Percentiles rank a stretch among this genome's conserved stretches.
phyloP scores from a whole-genome alignment of 2,113 vertebrate genomes.

The Tamias sibiricus region DNA sequence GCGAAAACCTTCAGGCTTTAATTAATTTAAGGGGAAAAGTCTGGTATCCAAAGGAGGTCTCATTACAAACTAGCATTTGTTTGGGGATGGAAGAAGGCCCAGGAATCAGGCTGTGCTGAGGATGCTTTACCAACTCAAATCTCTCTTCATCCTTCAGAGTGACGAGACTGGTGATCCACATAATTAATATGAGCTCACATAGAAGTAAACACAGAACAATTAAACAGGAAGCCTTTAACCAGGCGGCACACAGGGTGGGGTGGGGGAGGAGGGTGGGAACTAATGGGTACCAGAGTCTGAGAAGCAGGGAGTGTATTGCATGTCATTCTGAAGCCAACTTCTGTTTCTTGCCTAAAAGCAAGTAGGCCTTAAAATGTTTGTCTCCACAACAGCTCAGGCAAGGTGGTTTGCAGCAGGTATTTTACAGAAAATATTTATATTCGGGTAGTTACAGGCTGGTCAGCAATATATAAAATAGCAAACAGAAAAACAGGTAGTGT shows the following conservation, averaged over 20 bases:
- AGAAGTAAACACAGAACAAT: background rate
- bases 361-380: background rate
- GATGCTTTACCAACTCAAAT: slow-evolving; percentile 27
- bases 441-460: too few relatives aligned
- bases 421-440: background rate
- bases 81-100: background rate
- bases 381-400: background rate
- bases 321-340: background rate
- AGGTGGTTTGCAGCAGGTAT: background rate
- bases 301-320: background rate
- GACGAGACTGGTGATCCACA: background rate
- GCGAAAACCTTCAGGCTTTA: background rate
- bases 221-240: background rate
- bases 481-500: background rate
- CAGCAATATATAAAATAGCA: background rate
- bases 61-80: slow-evolving; percentile 10
- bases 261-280: too few relatives aligned
- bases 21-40: background rate
- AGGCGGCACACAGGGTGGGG: background rate
- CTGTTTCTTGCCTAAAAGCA: slow-evolving; percentile 30
- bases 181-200: background rate
- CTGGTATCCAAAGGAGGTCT: slow-evolving; percentile 18
- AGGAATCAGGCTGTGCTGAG: background rate
- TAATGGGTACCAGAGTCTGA: background rate
- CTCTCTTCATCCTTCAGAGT: background rate